Evolutionary conservation across 2,797 vertebrate species (phyloP), one percentile per base, ranked within the genome.

Genomic region (Micropoecilia bifurca): DNA sequence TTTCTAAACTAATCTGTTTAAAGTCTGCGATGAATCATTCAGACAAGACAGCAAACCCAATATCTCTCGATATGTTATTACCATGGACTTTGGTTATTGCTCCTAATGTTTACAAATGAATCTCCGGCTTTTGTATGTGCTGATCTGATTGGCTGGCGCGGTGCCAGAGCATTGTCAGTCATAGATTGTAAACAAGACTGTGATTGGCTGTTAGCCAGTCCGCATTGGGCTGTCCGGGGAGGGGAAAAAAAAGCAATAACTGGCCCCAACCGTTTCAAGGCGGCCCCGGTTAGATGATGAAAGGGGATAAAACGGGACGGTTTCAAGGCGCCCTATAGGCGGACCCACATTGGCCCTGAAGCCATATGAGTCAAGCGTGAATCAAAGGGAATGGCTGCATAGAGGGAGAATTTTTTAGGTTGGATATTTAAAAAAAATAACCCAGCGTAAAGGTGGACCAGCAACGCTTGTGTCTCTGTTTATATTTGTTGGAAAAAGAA

Each of bases 181-280:
- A 97, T 92, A 84, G 94, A 97, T 97, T 98, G 97, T 99, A 98
- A 98, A 99, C 97, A 98, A 98, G 97, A 92, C 95, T 96, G 96
- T 96, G 97, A 99, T 99, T 99, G 98, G 98, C 96, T 96, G 96
- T 92, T 96, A 94, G 97, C 97, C 97, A 98, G 97, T 97, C 96
- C 97, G 97, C 97, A 97, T 96, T 93, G 96, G 97, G 96, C 96
- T 96, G 96, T 94, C 96, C 95, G 95, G 95, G 96, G 96, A 96
- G 8, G 79, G 93, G 90, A n/a, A 96, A 22, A 83, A 91, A 90
- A 93, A 88, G 97, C 97, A 98, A 98, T 98, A 98, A 98, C 97
- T 97, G 96, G 96, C 95, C 96, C 92, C 92, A 95, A 43, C 96
- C 91, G 96, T 98, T 98, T 98, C 97, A 96, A 97, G 97, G 97